Base-by-base conservation (phyloP, 2,113 vertebrate genomes). In the Ictalurus furcatus region DNA sequence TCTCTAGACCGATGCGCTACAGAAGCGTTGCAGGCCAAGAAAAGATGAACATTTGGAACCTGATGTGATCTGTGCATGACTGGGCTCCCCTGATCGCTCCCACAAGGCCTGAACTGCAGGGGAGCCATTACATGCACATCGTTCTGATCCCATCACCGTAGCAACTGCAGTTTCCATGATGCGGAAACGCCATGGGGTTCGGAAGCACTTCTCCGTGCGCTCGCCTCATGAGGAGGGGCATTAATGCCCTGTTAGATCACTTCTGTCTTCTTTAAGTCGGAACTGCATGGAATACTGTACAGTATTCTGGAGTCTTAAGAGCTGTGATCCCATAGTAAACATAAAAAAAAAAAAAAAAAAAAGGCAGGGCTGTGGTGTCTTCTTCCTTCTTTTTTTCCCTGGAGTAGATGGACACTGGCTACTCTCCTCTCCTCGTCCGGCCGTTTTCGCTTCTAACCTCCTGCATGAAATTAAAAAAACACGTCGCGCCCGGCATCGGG, bases 111-210 rank as follows among this genome's bases (percentile, higher is more conserved):
- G 95, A 95, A 94, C 94, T 89, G 93, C 94, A 94, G 94, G 95
- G 93, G 95, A 95, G 93, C 93, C 91, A 94, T 95, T 95, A 94
- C 94, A 95, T 88, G 91, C 88, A 54, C 92, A 90, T 90, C 91
- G 95, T 90, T 95, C 89, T 96, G 95, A 96, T 94, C 94, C 95
- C 93, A 95, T 95, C 95, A 95, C 87, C n/a, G 92, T 91, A 92
- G 91, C 90, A 93, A 74, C 88, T 85, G 82, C 81, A 88, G 89
- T 85, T 88, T 74, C 80, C 67, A 89, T 82, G 52, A 69, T 87
- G 81, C 71, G 74, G 76, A 74, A 71, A 65, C 54, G 59, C 88
- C 81, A 59, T 58, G 69, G 85, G 54, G 85, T 58, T 28, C 59
- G 28, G 28, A 84, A 59, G 67, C 67, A 74, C 69, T 23, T 67